phyloP scores from a whole-genome alignment of 2,888 invertebrate species.

The Heliothis peltigera region DNA sequence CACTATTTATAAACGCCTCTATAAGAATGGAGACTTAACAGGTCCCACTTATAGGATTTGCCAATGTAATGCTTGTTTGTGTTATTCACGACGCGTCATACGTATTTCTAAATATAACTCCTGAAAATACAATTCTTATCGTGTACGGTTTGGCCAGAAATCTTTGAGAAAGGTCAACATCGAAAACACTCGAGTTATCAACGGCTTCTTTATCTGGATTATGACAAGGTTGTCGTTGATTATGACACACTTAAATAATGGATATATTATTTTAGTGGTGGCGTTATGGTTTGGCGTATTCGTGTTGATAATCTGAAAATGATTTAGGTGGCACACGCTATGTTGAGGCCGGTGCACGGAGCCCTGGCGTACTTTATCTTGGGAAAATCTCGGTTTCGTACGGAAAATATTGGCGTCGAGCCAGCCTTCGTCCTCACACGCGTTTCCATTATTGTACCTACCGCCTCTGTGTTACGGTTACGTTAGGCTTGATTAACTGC shows the following conservation, averaged over 20 bases:
- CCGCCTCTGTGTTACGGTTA: constrained; percentile 52
- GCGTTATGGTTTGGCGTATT: constrained; percentile 65
- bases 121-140: constrained; percentile 34
- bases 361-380: constrained; percentile 78
- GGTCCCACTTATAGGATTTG: constrained; percentile 49
- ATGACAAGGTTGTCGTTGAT: constrained; percentile 40
- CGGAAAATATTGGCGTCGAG: constrained; percentile 80
- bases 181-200: constrained; percentile 42
- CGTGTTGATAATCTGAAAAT: constrained; percentile 72
- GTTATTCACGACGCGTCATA: constrained; percentile 23
- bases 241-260: constrained; percentile 35
- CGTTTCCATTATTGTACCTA: constrained; percentile 68
- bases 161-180: constrained; percentile 49
- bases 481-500: constrained; percentile 46
- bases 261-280: constrained; percentile 35
- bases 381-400: constrained; percentile 79
- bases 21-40: constrained; percentile 56
- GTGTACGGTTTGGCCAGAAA: constrained; percentile 21
- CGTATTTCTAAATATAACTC: constrained; percentile 17
- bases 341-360: constrained; percentile 64
- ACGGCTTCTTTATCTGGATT: constrained; percentile 48
- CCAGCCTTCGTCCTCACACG: constrained; percentile 72
- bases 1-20: constrained; percentile 71
- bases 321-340: constrained; percentile 71
- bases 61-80: constrained; percentile 19